Evolutionary conservation across 1,140 invertebrate genomes (phyloP), one percentile per base, ranked within the genome.

Genomic region (Drosophila azteca): DNA sequence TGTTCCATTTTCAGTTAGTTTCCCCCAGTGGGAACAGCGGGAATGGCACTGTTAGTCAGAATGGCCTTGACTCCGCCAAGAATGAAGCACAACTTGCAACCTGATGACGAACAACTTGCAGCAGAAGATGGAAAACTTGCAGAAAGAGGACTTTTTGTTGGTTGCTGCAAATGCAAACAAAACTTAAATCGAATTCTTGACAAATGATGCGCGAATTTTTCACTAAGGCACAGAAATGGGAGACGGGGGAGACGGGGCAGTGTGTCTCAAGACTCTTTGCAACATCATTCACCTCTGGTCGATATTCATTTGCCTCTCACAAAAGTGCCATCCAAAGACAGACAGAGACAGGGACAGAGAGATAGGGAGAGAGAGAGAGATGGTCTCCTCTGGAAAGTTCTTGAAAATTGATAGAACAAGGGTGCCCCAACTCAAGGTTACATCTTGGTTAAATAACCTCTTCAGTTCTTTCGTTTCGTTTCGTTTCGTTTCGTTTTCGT

Each of bases 101-200:
- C 63, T 48, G 43, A 55, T 11, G 65, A 52, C 55, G 20, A 26
- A 26, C 4, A 26, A 26, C 24, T 26, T 26, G 24, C 24, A 26
- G 5, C 24, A 26, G 24, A 26, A 26, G 24, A 26, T 26, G 24
- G 5, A 26, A 26, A 26, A 26, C 24, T 26, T 26, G 24, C 24
- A 5, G 24, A 5, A 26, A 26, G 24, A 26, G 24, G 24, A 26
- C 24, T 26, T 26, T 26, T 26, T 26, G 24, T 26, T 26, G 68
- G 39, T 71, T 54, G 67, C 67, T 81, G 66, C 69, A 78, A 65
- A 64, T 54, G 81, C 69, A 60, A 62, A 48, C 48, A 65, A 75
- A 67, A 87, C 78, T 87, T 88, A 66, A 87, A 87, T 87, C 78
- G 79, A 87, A 87, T 82, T 82, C 83, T 88, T 76, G 82, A 87